Evolutionary conservation across 1,140 invertebrate genomes (phyloP), one percentile per base, ranked within the genome.

Genomic region (Trichogramma pretiosum): DNA sequence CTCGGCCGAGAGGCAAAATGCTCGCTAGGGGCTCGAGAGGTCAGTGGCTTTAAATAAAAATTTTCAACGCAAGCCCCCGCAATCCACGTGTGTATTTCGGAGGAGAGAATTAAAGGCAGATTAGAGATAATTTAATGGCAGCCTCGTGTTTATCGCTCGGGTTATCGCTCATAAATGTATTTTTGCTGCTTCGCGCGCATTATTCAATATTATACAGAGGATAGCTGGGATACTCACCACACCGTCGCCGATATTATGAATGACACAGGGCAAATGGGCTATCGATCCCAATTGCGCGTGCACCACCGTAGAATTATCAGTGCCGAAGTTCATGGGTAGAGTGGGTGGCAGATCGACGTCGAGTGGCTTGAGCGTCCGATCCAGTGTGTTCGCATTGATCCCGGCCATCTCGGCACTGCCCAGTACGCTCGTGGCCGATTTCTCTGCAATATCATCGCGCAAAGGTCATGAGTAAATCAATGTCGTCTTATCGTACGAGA

Each of bases 171-270:
- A n/a, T n/a, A n/a, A n/a, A n/a, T n/a, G n/a, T n/a, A n/a, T n/a
- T n/a, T n/a, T n/a, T n/a, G n/a, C n/a, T n/a, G n/a, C n/a, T n/a
- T n/a, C n/a, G n/a, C n/a, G n/a, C n/a, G n/a, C n/a, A n/a, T n/a
- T n/a, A n/a, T n/a, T n/a, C n/a, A n/a, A n/a, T n/a, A 21, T 37
- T 37, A 21, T 37, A 21, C 44, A 40, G n/a, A 19, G 17, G 21
- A 24, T 28, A 16, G 9, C 13, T 16, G 17, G 19, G 39, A 54
- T 55, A 76, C 85, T 87, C 69, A 90, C 87, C 74, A 86, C 81
- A 58, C 86, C 85, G 60, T 89, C 86, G 38, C 86, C 85, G 54
- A 89, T 83, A 63, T 89, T 87, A 57, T 81, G 82, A 23, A 89
- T 84, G 37, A 86, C 77, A 67, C 87, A 90, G 10, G 86, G 86